Evolutionary conservation across 2,797 vertebrate genomes (phyloP), one percentile per base, ranked within the genome.

Genomic region (Eupleurogrammus muticus): DNA sequence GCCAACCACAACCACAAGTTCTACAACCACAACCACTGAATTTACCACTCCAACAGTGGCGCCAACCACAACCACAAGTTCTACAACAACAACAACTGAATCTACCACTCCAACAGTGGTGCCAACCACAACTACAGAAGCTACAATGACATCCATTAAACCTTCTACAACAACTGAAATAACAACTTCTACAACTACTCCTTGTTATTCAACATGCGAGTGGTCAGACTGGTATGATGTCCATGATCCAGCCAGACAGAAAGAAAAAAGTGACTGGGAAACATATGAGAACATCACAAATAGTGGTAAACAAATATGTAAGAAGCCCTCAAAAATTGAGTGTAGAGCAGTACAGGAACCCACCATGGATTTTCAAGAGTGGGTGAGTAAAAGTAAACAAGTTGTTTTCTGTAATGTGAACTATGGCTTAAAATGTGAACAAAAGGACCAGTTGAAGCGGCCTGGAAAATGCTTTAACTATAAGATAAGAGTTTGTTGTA

Each of bases 221-320:
- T 95, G 94, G 94, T 72, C 93, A 63, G 80, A 88, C 0, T 95
- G 93, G 93, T 92, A 88, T 77, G 67, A 94, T 79, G 92, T 86
- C 0, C 61, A 92, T 84, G 0, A 89, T 19, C 5, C 35, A 28
- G 28, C 28, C n/a, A n/a, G n/a, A 17, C 0, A 0, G 1, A 1
- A 0, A 0, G 77, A 85, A 5, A 19, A 55, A 0, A 82, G 61
- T 85, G 93, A 95, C 73, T 91, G 77, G 75, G 94, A 95, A 86
- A 93, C 92, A 21, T 93, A 92, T 63, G 49, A 89, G 48, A 93
- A 93, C 60, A 92, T 95, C 11, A 90, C 20, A 32, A 66, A 80
- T 1, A 81, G 32, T 66, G 85, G 86, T 13, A 35, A 36, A 19
- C 0, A 36, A 3, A 81, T 95, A 7, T 95, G 94, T 65, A 0